These are phyloP conservation scores for Theretra japonica DNA, from an alignment of 2,888 invertebrate genomes.

Conservation along the genomic window DNA sequence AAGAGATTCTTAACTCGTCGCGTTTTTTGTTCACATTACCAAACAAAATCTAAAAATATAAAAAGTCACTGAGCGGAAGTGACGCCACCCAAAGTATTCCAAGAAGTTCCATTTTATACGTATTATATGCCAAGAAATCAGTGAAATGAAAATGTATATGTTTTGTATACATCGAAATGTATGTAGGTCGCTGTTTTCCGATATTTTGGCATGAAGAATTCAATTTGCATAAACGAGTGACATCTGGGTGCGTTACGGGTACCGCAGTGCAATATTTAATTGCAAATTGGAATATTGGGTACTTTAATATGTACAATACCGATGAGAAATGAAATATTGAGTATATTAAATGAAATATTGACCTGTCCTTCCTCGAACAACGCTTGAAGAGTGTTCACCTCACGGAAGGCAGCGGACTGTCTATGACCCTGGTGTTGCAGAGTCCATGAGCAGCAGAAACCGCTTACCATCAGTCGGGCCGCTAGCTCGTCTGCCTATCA, in stretches of 20 bases:
- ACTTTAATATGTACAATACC: neutral
- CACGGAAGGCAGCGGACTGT: too few species aligned
- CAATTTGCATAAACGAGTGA: neutral
- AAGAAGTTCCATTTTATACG: neutral
- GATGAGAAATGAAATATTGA: too few species aligned
- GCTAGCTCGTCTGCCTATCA: too few species aligned
- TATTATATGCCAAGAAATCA: slow-evolving; percentile 14
- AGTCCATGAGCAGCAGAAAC: too few species aligned
- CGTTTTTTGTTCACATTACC: neutral
- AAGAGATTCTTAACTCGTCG: neutral
- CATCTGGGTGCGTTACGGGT: slow-evolving; percentile 8
- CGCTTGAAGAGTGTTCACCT: too few species aligned
- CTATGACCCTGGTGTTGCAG: too few species aligned
- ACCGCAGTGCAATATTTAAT: slow-evolving; percentile 6
- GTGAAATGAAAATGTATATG: slow-evolving; percentile 8
- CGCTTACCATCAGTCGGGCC: too few species aligned
- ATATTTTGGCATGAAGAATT: slow-evolving; percentile 3
- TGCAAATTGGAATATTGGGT: neutral
- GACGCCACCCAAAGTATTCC: neutral
- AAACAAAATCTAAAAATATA: neutral
- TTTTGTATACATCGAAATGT: neutral
- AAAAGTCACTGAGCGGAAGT: neutral
- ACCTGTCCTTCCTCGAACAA: too few species aligned
- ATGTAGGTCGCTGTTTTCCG: neutral
- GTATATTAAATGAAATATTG: too few species aligned